Conservation (phyloP, 2,888 invertebrate genomes). For the Standfussiana lucernea region DNA sequence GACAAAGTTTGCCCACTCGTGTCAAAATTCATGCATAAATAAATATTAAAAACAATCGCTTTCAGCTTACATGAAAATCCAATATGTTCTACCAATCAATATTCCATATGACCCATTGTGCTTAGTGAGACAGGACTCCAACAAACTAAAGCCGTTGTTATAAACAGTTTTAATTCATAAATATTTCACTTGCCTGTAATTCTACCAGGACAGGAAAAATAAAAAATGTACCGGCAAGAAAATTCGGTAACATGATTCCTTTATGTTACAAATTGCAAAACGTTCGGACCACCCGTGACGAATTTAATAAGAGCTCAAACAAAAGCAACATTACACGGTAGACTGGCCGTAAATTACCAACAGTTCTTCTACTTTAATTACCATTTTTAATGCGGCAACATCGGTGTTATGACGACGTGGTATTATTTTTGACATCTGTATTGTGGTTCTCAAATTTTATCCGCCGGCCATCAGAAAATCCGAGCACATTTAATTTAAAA, state of each 20-base stretch:
- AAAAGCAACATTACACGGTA: conserved; percentile 8
- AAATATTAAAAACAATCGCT: not conserved
- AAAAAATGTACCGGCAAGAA: not conserved
- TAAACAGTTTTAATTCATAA: not conserved
- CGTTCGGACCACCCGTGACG: conserved; percentile 21
- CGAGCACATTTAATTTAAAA: not conserved
- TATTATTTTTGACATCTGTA: conserved; percentile 15
- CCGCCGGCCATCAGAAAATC: not conserved
- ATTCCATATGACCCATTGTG: not conserved
- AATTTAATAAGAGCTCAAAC: conserved; percentile 39
- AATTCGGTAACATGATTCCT: conserved; percentile 13
- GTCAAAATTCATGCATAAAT: not conserved
- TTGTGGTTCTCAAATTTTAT: conserved; percentile 30
- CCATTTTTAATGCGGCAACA: conserved; percentile 39
- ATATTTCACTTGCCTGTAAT: not conserved
- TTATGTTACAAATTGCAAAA: conserved; percentile 22
- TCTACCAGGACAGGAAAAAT: not conserved
- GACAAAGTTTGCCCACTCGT: not conserved
- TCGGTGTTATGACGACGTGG: conserved; percentile 25
- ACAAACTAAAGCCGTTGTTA: conserved; percentile 10
- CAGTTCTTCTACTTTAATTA: conserved; percentile 39
- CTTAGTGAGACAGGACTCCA: not conserved
- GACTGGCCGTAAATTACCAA: conserved; percentile 28
- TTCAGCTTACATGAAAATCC: not conserved
- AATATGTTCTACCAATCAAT: conserved; percentile 1